Percentiles rank a stretch among this genome's conserved stretches.
Evolutionary conservation across 2,797 vertebrate species (phyloP).

Genomic region (Pseudomugil gertrudae): DNA sequence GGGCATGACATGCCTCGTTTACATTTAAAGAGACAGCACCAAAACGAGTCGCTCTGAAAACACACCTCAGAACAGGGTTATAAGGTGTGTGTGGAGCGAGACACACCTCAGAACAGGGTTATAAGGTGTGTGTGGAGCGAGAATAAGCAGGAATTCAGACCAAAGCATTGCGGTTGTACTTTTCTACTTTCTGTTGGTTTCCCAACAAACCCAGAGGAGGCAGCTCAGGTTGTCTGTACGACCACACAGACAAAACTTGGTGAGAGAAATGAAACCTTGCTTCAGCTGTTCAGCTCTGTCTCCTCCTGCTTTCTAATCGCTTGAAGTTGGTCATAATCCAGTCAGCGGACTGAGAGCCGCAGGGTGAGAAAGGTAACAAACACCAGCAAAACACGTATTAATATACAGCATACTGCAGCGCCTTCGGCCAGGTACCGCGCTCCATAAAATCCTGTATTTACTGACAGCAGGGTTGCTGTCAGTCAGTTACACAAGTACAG

Average conservation of each 20-base stretch:
- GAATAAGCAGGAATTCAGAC: too few relatives aligned
- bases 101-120: too few relatives aligned
- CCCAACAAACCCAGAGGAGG: not conserved
- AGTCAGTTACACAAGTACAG: conserved; percentile 69
- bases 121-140: too few relatives aligned
- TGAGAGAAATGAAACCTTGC: not conserved
- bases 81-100: too few relatives aligned
- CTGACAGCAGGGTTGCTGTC: conserved; percentile 70
- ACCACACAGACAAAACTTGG: not conserved
- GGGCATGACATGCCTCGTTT: too few relatives aligned
- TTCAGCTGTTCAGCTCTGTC: not conserved
- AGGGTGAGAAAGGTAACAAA: conserved; percentile 48
- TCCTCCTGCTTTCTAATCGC: conserved; percentile 22
- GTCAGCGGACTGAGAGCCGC: conserved; percentile 22
- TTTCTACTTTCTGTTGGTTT: too few relatives aligned
- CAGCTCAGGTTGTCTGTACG: not conserved
- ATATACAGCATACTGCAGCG: conserved; percentile 36
- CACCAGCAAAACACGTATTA: conserved; percentile 13
- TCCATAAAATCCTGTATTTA: conserved; percentile 75
- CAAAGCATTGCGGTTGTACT: too few relatives aligned
- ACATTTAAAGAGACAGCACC: too few relatives aligned
- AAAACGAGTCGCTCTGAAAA: too few relatives aligned
- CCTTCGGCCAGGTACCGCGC: conserved; percentile 45
- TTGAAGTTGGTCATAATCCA: conserved; percentile 30
- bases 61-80: too few relatives aligned